Evolutionary conservation across 2,113 vertebrate species (phyloP).

Genomic region (Protobothrops flavoviridis): DNA sequence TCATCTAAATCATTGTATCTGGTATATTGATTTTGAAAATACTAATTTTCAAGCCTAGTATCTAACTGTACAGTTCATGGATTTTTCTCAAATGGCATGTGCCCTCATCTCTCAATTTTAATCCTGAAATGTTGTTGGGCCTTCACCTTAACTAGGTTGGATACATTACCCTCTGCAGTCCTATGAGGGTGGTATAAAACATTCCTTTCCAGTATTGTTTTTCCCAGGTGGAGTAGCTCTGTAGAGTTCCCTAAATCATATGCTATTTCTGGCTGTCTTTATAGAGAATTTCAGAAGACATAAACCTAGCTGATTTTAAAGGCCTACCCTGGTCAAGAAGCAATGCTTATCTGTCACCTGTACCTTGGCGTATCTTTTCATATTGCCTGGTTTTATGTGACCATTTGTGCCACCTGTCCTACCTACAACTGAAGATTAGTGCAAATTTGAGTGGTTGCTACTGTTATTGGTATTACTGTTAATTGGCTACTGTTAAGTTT

Average conservation of each 20-base stretch:
- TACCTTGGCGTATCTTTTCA: not conserved
- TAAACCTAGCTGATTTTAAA: not conserved
- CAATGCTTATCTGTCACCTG: not conserved
- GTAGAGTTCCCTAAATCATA: not conserved
- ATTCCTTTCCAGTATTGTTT: not conserved
- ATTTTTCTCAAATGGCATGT: not conserved
- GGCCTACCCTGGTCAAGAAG: not conserved
- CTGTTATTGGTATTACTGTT: not conserved
- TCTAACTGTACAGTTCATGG: not conserved
- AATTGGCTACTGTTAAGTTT: not conserved
- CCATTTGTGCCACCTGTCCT: not conserved
- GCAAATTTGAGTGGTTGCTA: not conserved
- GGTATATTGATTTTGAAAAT: not conserved
- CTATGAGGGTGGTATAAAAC: not conserved
- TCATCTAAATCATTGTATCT: not conserved
- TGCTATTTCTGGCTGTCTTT: not conserved
- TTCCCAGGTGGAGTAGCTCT: not conserved
- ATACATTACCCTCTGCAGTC: not conserved
- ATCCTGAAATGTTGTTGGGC: not conserved
- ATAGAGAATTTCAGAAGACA: not conserved
- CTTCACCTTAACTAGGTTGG: not conserved
- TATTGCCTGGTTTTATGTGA: not conserved
- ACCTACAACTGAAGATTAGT: not conserved
- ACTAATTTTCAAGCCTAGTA: not conserved
- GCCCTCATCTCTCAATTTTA: not conserved